phyloP scores from a whole-genome alignment of 1,140 invertebrate genomes.

The Lordiphosa mommai region DNA sequence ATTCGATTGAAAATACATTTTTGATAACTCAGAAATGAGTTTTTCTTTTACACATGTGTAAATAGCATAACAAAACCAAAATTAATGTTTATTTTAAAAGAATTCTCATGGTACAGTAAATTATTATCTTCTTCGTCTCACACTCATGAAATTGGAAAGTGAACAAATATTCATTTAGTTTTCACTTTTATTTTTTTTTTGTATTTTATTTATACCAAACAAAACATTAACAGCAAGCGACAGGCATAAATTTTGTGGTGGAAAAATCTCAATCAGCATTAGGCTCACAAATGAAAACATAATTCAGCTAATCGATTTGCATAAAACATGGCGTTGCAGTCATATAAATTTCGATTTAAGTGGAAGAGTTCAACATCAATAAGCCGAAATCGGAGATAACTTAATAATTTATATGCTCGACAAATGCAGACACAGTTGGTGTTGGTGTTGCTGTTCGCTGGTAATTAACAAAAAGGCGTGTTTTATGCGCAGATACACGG shows the following conservation, averaged over 20 bases:
- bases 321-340: conserved; percentile 67
- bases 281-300: conserved; percentile 70
- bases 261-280: conserved; percentile 57
- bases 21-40: no score
- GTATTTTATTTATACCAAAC: conserved; percentile 37
- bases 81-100: no score
- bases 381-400: conserved; percentile 44
- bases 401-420: conserved; percentile 63
- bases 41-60: no score
- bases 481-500: conserved; percentile 7
- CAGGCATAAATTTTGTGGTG: conserved; percentile 47
- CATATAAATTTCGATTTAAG: conserved; percentile 57
- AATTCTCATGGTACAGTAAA: no score
- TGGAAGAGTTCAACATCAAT: conserved; percentile 22
- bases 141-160: conserved; percentile 35
- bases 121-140: no score
- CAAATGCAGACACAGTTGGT: conserved; percentile 51
- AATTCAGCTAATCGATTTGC: conserved; percentile 68
- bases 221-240: conserved; percentile 40
- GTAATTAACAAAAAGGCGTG: conserved; percentile 50
- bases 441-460: conserved; percentile 16
- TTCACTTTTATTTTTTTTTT: conserved; percentile 29
- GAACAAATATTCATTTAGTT: conserved; percentile 62
- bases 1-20: no score
- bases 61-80: no score